phyloP scores from a whole-genome alignment of 2,113 vertebrate species.

The Meleagris gallopavo region DNA sequence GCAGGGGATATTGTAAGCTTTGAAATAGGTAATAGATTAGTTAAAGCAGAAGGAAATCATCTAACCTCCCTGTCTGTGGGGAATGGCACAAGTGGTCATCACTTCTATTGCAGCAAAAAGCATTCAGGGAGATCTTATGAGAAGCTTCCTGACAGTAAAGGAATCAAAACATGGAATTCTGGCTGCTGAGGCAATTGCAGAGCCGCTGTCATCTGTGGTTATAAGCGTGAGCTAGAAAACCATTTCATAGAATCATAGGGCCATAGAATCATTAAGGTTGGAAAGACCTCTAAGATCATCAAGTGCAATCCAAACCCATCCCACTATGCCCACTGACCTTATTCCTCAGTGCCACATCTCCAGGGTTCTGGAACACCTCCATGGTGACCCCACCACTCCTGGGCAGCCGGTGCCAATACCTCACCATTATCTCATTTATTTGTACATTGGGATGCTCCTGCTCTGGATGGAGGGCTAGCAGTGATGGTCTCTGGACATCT shows the following conservation, averaged over 20 bases:
- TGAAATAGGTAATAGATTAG: background rate
- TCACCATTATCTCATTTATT: background rate
- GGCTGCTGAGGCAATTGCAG: background rate
- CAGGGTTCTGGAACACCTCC: too few relatives aligned
- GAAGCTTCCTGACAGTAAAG: background rate
- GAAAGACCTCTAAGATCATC: too few relatives aligned
- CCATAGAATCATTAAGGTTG: too few relatives aligned
- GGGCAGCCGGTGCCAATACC: too few relatives aligned
- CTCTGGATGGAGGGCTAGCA: background rate
- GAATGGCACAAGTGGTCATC: background rate
- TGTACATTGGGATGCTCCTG: background rate
- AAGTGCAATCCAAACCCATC: too few relatives aligned
- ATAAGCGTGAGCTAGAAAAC: background rate
- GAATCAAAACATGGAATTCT: background rate
- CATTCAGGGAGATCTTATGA: background rate
- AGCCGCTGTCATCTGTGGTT: background rate
- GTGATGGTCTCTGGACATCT: rapidly evolving
- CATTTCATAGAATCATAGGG: background rate
- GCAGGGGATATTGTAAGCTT: background rate
- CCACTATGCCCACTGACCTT: too few relatives aligned
- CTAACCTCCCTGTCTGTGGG: background rate
- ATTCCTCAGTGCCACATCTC: too few relatives aligned
- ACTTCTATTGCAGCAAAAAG: background rate
- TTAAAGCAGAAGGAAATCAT: background rate
- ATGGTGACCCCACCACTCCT: too few relatives aligned